phyloP scores from a whole-genome alignment of 1,140 invertebrate genomes.

The Sitobion miscanthi region DNA sequence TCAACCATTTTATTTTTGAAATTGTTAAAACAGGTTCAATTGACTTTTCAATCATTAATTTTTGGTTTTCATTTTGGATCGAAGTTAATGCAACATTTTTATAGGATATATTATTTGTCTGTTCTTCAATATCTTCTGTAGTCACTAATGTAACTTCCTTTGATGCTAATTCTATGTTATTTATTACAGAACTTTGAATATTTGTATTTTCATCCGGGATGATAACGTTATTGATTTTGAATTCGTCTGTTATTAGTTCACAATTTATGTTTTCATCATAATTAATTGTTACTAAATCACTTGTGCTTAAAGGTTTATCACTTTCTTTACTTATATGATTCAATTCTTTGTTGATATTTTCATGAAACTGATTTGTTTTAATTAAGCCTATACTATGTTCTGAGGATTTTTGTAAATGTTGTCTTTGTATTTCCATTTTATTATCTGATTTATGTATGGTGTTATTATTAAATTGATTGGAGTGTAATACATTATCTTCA shows the following conservation, averaged over 20 bases:
- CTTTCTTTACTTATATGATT: not conserved
- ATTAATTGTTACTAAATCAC: not conserved
- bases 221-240: not conserved
- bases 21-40: not conserved
- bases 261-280: not conserved
- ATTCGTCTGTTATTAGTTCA: not conserved
- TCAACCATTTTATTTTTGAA: conserved; percentile 19
- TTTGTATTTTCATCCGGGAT: not conserved
- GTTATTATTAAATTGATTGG: not conserved
- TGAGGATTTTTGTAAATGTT: not conserved
- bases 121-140: not conserved
- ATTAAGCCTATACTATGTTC: not conserved
- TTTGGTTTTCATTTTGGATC: not conserved
- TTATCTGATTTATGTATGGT: not conserved
- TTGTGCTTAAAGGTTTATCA: not conserved
- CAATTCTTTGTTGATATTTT: not conserved
- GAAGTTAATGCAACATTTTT: no score
- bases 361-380: not conserved
- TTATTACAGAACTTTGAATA: no score
- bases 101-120: no score
- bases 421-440: no score
- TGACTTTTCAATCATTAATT: conserved; percentile 3
- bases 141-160: not conserved
- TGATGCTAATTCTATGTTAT: not conserved
- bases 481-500: not conserved